Conservation (phyloP, 1,140 invertebrate genomes). For the Lasioglossum baleicum region DNA sequence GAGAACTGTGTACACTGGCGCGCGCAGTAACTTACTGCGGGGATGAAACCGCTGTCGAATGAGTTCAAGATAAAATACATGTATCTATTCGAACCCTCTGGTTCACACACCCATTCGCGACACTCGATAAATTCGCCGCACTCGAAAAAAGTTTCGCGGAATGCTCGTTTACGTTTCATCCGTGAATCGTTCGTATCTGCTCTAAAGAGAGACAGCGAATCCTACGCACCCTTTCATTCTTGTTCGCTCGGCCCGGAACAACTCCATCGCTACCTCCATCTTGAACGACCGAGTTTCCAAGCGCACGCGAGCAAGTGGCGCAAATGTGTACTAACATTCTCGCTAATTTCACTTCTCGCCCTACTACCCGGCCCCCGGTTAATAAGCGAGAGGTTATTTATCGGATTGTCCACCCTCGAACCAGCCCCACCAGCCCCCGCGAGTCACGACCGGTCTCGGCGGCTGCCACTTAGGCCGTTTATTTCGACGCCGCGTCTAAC, state of each 20-base stretch:
- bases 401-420: constrained; percentile 59
- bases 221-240: neutral
- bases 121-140: no score
- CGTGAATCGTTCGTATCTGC: no score
- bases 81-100: neutral
- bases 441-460: constrained; percentile 51
- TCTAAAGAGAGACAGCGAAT: no score
- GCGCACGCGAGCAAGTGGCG: constrained; percentile 44
- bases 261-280: constrained; percentile 38
- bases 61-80: constrained; percentile 33
- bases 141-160: no score
- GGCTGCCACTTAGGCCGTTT: constrained; percentile 73
- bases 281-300: constrained; percentile 11
- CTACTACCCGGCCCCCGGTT: constrained; percentile 64
- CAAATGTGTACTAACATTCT: constrained; percentile 78
- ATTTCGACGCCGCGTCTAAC: constrained; percentile 68
- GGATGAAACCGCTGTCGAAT: constrained; percentile 49
- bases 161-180: no score
- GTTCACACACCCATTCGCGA: neutral
- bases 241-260: neutral
- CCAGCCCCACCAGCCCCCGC: constrained; percentile 40
- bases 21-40: constrained; percentile 32
- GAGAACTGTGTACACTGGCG: constrained; percentile 25
- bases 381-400: constrained; percentile 81
- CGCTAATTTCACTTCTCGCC: constrained; percentile 76